Base-by-base conservation (phyloP, 2,113 vertebrate genomes). In the Ailuropoda melanoleuca region DNA sequence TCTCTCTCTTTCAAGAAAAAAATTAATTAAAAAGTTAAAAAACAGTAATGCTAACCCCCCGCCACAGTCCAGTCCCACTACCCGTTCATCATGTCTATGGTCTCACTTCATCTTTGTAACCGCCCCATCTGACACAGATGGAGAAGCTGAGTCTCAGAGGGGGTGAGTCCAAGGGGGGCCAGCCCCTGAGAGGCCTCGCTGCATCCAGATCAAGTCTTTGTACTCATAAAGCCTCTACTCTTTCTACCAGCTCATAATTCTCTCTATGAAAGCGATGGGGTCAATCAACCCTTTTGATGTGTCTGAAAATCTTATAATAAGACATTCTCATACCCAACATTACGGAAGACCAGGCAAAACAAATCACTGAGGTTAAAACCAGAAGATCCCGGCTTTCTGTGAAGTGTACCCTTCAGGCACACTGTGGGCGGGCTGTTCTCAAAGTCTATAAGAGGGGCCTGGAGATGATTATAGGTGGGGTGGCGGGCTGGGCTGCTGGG, bases 81-180 rank as follows among this genome's bases (percentile, higher is more conserved):
- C 78, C 0, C 0, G 3, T 26, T 14, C 0, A 8, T 6, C 3
- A 58, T 17, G 31, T 8, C 1, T 53, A 0, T 4, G 39, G 53
- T 48, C 78, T 94, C 50, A 0, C 31, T 37, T 75, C 90, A 10
- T 85, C 50, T 84, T 75, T 4, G 0, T 37, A 15, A 7, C 8
- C 14, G 1, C 21, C 46, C 19, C 29, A 3, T 26, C 24, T 8
- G 18, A 37, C 48, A 19, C 43, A 3, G 23, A 23, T 14, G 86
- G 43, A 39, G 53, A 77, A 70, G 50, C 46, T 11, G 48, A 29
- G 74, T 29, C 68, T 58, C 60, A 34, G 29, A 68, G 55, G 15
- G 58, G 21, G 48, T 6, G 66, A 48, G 66, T 34, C 50, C 50
- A 21, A 46, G 37, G 34, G 29, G 72, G 72, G 15, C n/a, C 46